Percentiles rank a stretch among this genome's conserved stretches.
These are phyloP conservation scores for Oenanthe melanoleuca DNA, from an alignment of 2,113 vertebrate species.

Conservation along the genomic window DNA sequence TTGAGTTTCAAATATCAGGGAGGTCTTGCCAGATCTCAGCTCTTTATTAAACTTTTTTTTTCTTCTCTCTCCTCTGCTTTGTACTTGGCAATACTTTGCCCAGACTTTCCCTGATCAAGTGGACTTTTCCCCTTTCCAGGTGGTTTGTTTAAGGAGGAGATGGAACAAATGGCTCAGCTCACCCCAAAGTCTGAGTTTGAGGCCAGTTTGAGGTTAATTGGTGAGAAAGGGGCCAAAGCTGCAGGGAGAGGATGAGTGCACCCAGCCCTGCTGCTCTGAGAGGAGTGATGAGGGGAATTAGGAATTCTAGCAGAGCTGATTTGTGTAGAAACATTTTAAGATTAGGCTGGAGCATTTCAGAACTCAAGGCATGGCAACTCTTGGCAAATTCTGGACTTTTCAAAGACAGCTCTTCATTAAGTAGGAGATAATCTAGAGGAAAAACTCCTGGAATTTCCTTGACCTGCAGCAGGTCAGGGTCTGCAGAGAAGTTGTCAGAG, in stretches of 20 bases:
- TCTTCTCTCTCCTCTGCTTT: fast-evolving
- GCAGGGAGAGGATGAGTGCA: background rate
- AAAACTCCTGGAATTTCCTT: background rate
- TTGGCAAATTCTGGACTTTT: background rate
- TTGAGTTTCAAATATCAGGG: background rate
- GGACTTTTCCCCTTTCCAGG: background rate
- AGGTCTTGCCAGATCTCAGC: background rate
- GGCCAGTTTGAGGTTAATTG: background rate
- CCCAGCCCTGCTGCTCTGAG: background rate
- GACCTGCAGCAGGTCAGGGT: background rate
- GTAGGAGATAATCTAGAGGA: background rate
- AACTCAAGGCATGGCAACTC: background rate
- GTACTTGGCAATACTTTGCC: background rate
- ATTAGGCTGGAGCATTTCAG: background rate
- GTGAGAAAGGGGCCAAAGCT: background rate
- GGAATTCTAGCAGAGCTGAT: background rate
- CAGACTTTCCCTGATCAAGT: background rate
- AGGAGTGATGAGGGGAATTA: background rate
- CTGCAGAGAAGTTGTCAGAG: background rate
- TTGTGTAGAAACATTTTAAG: background rate
- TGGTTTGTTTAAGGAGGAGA: background rate
- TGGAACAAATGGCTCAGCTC: background rate
- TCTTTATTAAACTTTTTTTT: background rate
- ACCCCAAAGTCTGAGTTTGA: background rate
- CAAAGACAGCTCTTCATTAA: background rate